Evolutionary conservation across 2,888 invertebrate species (phyloP).

Genomic region (Aspidiotus destructor): DNA sequence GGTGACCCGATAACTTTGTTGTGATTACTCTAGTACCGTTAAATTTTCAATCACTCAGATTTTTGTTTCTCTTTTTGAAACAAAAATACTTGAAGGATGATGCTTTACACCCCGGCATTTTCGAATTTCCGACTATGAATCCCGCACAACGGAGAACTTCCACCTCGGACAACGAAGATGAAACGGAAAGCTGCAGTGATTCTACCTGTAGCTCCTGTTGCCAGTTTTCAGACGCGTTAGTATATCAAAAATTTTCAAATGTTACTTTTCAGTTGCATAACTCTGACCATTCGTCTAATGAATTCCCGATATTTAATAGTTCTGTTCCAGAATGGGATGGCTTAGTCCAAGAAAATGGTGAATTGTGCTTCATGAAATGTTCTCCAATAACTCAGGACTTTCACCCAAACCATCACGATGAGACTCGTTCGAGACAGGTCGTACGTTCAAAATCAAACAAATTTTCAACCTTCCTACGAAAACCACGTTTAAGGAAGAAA

Average conservation of each 20-base stretch:
- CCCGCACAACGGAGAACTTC: not conserved
- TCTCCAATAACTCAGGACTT: constrained; percentile 17
- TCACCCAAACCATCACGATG: not conserved
- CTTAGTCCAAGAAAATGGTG: constrained; percentile 55
- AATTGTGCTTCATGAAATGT: constrained; percentile 48
- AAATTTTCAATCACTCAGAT: too few relatives aligned
- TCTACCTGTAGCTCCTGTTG: not conserved
- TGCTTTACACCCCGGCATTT: too few relatives aligned
- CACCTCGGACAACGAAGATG: not conserved
- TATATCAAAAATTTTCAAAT: not conserved
- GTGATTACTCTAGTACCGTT: too few relatives aligned
- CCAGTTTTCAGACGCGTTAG: not conserved
- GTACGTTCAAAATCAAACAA: constrained; percentile 7
- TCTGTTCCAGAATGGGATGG: constrained; percentile 62
- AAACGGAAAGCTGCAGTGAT: not conserved
- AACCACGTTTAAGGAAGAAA: constrained; percentile 5
- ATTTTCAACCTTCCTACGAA: constrained; percentile 14
- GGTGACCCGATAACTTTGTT: too few relatives aligned
- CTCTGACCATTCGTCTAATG: not conserved
- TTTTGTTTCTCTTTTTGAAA: too few relatives aligned
- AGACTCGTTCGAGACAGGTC: not conserved
- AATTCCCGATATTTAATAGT: constrained; percentile 41
- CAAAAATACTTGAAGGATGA: too few relatives aligned
- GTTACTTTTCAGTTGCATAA: not conserved
- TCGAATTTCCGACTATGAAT: not conserved